Conservation (phyloP, 2,113 vertebrate species). For the Crotalus helleri region DNA sequence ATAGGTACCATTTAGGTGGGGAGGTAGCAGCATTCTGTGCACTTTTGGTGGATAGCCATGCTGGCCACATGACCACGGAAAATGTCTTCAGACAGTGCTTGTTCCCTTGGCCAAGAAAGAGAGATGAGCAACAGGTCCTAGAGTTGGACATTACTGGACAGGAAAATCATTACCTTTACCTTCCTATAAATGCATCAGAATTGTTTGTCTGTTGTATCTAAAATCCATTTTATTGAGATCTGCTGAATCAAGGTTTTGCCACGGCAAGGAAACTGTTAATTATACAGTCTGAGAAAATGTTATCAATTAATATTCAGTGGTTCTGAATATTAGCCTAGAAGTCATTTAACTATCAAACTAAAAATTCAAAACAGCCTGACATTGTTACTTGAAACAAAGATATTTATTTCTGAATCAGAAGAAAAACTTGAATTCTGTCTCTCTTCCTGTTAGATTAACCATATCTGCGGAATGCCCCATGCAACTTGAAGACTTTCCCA, state of each 20-base stretch:
- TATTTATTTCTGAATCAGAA: neutral
- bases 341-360: neutral
- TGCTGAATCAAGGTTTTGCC: neutral
- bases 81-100: neutral
- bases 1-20: neutral
- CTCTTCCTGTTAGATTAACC: slow-evolving; percentile 78
- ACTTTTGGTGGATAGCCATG: neutral
- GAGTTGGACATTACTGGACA: neutral
- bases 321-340: neutral
- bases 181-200: neutral
- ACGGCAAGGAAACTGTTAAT: neutral
- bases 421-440: neutral
- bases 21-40: neutral
- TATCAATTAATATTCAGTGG: neutral
- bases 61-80: neutral
- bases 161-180: neutral
- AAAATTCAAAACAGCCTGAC: neutral
- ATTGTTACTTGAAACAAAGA: no score
- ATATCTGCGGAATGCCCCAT: slow-evolving; percentile 97
- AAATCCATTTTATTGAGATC: neutral
- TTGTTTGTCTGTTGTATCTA: neutral
- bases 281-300: neutral
- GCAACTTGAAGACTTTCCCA: slow-evolving; percentile 97
- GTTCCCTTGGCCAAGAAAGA: neutral
- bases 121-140: neutral